A percentile compares a stretch with the other conserved stretches of the same genome.
These are phyloP conservation scores for Lampropteryx suffumata DNA, from an alignment of 2,888 invertebrate species.

Conservation along the genomic window DNA sequence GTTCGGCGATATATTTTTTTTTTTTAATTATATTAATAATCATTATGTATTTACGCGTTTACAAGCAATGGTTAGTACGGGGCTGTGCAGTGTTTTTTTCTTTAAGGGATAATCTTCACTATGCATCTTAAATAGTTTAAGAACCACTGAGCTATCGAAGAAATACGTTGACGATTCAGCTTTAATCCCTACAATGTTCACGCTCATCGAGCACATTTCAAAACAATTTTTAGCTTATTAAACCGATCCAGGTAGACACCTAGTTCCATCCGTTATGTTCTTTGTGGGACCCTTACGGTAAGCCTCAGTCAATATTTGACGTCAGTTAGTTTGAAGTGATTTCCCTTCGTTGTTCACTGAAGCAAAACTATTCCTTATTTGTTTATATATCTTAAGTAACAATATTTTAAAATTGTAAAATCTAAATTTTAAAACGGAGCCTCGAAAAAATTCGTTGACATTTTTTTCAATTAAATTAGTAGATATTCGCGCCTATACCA, in stretches of 20 bases:
- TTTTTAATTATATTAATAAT: no score
- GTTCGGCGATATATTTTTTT: no score
- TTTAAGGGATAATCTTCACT: no score
- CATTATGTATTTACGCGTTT: no score
- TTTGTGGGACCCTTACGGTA: constrained; percentile 44
- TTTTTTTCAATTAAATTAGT: no score
- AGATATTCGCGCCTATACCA: background rate
- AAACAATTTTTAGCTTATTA: constrained; percentile 81
- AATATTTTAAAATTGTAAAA: no score
- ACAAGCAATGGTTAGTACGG: no score
- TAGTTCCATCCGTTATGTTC: constrained; percentile 44
- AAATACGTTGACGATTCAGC: constrained; percentile 55
- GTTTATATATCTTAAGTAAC: no score
- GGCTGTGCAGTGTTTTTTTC: no score
- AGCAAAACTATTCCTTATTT: constrained; percentile 32
- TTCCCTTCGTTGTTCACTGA: constrained; percentile 24
- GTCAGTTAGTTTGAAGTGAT: constrained; percentile 39
- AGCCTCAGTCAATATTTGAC: constrained; percentile 61
- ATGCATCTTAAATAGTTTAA: constrained; percentile 66
- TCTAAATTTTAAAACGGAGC: no score
- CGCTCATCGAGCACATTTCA: constrained; percentile 73
- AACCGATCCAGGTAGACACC: constrained; percentile 65
- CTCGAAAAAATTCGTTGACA: no score
- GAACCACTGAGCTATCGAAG: constrained; percentile 40
- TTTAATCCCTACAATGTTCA: constrained; percentile 74